A percentile compares a stretch with the other conserved stretches of the same genome.
phyloP scores from a whole-genome alignment of 2,113 vertebrate species.

The Barbus barbus region DNA sequence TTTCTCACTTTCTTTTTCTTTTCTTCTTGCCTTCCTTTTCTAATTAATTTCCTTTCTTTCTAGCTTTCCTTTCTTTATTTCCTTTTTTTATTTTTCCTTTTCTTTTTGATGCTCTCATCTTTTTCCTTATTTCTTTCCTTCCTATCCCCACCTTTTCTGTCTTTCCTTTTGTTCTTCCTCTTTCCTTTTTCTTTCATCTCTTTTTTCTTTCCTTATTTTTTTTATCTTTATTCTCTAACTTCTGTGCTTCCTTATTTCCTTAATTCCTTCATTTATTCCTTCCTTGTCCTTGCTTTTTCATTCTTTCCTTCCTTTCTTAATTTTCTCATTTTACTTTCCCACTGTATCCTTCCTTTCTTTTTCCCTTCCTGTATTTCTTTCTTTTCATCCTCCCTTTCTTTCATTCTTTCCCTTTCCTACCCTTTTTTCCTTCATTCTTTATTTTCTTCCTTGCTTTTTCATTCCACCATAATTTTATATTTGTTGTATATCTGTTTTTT shows the following conservation, averaged over 20 bases:
- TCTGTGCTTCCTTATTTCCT: neutral
- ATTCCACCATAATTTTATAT: neutral
- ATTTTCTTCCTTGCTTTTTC: neutral
- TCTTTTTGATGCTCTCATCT: neutral
- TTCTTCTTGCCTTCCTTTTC: neutral
- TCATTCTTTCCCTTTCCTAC: too few relatives aligned
- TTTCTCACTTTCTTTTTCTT: neutral
- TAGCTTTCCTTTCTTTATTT: neutral
- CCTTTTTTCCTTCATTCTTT: too few relatives aligned
- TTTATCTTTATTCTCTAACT: too few relatives aligned
- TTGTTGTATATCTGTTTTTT: too few relatives aligned
- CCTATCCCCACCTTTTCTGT: neutral
- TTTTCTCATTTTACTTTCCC: neutral
- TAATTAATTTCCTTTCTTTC: neutral
- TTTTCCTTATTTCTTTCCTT: neutral
- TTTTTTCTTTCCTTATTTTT: neutral
- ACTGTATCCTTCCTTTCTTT: too few relatives aligned
- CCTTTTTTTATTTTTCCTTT: too few relatives aligned
- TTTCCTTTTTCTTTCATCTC: neutral
- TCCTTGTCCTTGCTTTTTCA: neutral
- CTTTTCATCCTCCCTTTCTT: too few relatives aligned
- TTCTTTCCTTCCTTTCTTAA: neutral
- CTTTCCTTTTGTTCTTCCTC: neutral
- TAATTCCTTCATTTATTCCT: neutral
- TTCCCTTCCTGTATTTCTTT: too few relatives aligned